Conservation (phyloP, 2,113 vertebrate species). For the Stercorarius parasiticus region DNA sequence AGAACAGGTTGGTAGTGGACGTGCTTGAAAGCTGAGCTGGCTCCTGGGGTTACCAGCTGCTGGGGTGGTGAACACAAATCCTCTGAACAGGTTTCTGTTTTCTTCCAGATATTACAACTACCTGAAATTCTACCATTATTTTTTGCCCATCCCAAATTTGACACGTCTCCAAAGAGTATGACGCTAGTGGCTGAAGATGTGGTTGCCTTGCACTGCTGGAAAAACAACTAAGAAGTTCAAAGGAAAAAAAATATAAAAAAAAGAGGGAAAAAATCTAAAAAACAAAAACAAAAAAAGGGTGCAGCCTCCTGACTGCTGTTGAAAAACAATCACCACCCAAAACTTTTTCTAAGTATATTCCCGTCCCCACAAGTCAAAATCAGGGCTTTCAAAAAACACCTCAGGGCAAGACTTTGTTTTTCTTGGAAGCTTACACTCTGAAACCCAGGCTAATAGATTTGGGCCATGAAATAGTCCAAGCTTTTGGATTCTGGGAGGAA, state of each 20-base stretch:
- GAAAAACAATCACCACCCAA: not conserved
- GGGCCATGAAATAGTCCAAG: not conserved
- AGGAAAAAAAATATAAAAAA: not conserved
- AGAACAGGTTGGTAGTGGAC: not conserved
- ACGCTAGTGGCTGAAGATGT: not conserved
- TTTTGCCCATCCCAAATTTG: not conserved
- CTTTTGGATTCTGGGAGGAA: not conserved
- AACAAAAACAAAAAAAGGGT: not conserved
- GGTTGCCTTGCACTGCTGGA: not conserved
- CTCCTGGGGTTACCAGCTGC: not conserved
- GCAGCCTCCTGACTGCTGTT: not conserved
- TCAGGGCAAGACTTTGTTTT: not conserved
- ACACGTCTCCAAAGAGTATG: not conserved
- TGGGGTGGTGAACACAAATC: not conserved
- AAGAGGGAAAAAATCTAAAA: not conserved
- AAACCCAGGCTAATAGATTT: not conserved
- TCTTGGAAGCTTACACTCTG: not conserved
- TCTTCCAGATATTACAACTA: not conserved
- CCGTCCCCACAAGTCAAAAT: not conserved
- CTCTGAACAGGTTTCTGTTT: not conserved
- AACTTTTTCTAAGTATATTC: not conserved
- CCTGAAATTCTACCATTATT: not conserved
- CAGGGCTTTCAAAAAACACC: not conserved
- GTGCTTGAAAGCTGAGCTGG: not conserved
- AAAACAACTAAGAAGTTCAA: not conserved